phyloP scores from a whole-genome alignment of 30 jellyfish, hydroid and myxozoan species.

The Cassiopea xamachana region DNA sequence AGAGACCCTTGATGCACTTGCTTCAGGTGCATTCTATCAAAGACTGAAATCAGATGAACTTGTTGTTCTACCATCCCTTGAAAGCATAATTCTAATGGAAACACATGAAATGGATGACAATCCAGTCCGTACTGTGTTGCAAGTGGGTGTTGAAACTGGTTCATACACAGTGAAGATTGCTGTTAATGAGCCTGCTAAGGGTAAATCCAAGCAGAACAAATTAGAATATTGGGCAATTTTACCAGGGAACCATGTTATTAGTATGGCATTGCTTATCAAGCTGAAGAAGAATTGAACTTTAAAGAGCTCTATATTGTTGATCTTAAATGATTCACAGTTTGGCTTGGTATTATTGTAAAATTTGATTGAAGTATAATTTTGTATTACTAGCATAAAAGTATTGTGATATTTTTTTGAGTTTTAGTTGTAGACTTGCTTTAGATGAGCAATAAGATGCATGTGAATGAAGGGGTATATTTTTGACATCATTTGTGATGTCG shows the following conservation, averaged over 20 bases:
- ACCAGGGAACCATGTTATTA: constrained; percentile 54
- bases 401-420: no score
- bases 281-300: constrained; percentile 9
- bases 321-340: neutral
- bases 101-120: constrained; percentile 14
- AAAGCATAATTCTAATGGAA: constrained; percentile 49
- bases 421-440: no score
- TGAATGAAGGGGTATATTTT: no score
- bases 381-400: neutral
- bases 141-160: constrained; percentile 70
- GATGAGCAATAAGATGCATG: no score
- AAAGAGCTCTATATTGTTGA: no score
- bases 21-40: constrained; percentile 67
- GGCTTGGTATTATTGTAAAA: neutral
- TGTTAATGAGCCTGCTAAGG: constrained; percentile 51
- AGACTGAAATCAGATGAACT: constrained; percentile 71
- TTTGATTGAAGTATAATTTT: neutral
- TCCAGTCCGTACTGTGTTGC: constrained; percentile 46
- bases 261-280: constrained; percentile 67
- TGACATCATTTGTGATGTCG: no score
- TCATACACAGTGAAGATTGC: constrained; percentile 55
- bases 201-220: constrained; percentile 8
- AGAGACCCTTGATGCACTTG: constrained; percentile 70
- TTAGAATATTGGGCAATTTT: constrained; percentile 68
- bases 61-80: constrained; percentile 63